Evolutionary conservation across 2,113 vertebrate genomes (phyloP), one percentile per base, ranked within the genome.

Genomic region (Erpornis zantholeuca): DNA sequence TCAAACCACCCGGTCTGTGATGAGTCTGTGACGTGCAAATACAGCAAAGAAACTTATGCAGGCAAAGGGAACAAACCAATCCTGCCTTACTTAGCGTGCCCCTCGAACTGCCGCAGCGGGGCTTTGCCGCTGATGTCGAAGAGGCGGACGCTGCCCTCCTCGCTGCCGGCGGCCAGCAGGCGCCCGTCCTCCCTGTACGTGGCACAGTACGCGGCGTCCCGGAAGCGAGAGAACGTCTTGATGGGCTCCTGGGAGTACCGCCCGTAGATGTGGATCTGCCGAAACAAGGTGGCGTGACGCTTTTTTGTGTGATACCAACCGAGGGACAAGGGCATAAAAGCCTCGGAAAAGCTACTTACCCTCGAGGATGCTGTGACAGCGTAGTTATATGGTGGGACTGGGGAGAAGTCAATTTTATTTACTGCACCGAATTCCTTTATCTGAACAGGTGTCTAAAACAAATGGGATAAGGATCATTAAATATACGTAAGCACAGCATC

Each of bases 401-500:
- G 98, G 70, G 99, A 99, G 96, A 99, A 99, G 94, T 99, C 98
- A 13, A 99, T 98, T 96, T 98, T 99, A 71, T 98, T 98, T 69
- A 99, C 64, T 1, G 99, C 99, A 65, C 99, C 99, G 88, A 99
- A 99, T 50, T 99, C 99, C 97, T 99, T 99, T 82, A 99, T 99
- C 97, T 99, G 99, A 84, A 99, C 97, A 31, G 99, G 99, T 36
- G 98, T 97, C 99, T 99, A 36, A 86, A 97, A 57, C 36, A 87
- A 91, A 54, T 42, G 59, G 0, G 33, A 73, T 3, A 68, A 85
- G 75, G 7, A 73, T 3, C 4, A 28, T 54, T 80, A 77, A 57
- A 76, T 3, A 15, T 3, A 19, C 6, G 5, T 3, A 35, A n/a
- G 6, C 10, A 21, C 18, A 10, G 3, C 21, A 28, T 2, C 14